These are phyloP conservation scores for Chloroceryle aenea DNA, from an alignment of 2,113 vertebrate species.

Conservation along the genomic window DNA sequence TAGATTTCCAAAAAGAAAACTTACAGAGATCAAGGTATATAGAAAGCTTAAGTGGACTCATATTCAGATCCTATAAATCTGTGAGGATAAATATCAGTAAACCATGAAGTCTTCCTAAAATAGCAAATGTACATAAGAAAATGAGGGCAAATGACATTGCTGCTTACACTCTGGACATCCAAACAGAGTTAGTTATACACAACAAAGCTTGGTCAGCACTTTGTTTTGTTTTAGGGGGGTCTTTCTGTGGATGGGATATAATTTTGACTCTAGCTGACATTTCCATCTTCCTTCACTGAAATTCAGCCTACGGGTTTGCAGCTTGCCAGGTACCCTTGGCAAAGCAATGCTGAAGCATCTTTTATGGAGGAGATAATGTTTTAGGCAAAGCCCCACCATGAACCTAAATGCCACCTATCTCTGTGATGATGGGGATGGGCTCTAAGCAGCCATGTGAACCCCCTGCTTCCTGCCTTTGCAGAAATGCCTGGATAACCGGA, in stretches of 20 bases:
- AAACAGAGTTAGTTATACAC: background rate
- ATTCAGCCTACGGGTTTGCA: background rate
- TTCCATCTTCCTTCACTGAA: background rate
- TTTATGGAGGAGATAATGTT: background rate
- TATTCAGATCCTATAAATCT: background rate
- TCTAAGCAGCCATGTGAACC: background rate
- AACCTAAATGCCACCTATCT: background rate
- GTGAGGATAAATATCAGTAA: constrained; percentile 21
- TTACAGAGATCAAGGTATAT: background rate
- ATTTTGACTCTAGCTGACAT: background rate
- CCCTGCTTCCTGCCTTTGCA: background rate
- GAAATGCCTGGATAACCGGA: background rate
- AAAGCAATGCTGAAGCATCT: background rate
- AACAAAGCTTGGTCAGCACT: background rate
- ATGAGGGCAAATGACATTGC: background rate
- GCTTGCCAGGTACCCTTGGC: background rate
- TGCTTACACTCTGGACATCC: background rate
- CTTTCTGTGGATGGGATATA: background rate
- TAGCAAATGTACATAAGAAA: background rate
- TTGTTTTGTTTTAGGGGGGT: background rate
- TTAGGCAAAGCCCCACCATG: background rate
- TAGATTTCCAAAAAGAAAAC: background rate
- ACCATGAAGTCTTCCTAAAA: background rate
- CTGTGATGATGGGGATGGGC: background rate
- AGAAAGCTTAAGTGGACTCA: background rate